phyloP scores from a whole-genome alignment of 2,888 invertebrate species.

The Aporophyla lueneburgensis region DNA sequence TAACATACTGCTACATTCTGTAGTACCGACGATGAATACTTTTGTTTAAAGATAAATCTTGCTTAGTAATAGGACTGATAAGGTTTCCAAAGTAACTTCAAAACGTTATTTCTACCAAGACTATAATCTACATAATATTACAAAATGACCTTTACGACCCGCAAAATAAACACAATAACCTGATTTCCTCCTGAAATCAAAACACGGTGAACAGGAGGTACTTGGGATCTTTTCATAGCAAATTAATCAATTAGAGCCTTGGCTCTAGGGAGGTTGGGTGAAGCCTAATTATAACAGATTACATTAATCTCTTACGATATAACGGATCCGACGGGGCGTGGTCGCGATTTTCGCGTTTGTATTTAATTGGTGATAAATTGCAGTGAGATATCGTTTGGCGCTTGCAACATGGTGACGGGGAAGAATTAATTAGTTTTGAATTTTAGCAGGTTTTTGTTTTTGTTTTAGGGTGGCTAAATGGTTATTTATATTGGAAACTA shows the following conservation, averaged over 20 bases:
- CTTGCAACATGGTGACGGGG: neutral
- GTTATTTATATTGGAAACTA: neutral
- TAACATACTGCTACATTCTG: no score
- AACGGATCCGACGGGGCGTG: slow-evolving; percentile 51
- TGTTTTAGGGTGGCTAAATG: neutral
- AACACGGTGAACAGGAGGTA: slow-evolving; percentile 47
- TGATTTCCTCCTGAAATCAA: slow-evolving; percentile 51
- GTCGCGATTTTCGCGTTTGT: slow-evolving; percentile 48
- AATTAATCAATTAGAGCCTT: slow-evolving; percentile 71
- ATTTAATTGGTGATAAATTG: slow-evolving; percentile 50
- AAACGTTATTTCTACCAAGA: neutral
- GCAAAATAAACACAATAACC: slow-evolving; percentile 32
- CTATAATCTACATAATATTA: neutral
- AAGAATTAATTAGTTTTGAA: slow-evolving; percentile 28
- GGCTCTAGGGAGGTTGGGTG: slow-evolving; percentile 65
- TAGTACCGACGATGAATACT: no score
- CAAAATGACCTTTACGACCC: slow-evolving; percentile 13
- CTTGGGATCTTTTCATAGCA: slow-evolving; percentile 67
- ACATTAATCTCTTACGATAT: slow-evolving; percentile 71
- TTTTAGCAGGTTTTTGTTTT: neutral
- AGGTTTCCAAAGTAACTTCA: neutral
- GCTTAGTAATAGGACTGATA: neutral
- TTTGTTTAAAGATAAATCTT: neutral
- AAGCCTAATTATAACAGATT: slow-evolving; percentile 75
- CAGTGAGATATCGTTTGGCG: slow-evolving; percentile 17